Evolutionary conservation across 30 jellyfish, hydroid and myxozoan species (phyloP), one percentile per base, ranked within the genome.

Genomic region (Cassiopea xamachana): DNA sequence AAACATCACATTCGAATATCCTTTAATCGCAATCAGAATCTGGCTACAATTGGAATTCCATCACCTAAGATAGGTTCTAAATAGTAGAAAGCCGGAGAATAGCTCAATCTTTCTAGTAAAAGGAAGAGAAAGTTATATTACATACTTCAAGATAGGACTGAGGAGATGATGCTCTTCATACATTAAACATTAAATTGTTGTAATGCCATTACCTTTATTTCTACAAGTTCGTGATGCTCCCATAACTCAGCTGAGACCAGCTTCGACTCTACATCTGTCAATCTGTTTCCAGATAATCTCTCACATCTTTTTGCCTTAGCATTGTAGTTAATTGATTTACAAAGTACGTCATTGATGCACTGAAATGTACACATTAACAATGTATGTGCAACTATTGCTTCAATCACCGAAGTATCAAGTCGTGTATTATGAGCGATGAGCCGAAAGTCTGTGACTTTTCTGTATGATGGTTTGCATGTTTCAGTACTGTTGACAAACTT

Each of bases 251-350:
- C 7, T 55, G 64, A 6, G 0, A 55, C 64, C 7, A 55, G 64
- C 12, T 55, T 55, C 10, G 64, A 55, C 4, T 17, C 80, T 1
- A 51, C 80, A 15, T 14, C 80, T 71, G 80, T 19, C 46, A n/a
- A 1, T 78, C 75, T 49, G 71, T 46, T 49, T 17, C 5, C 46
- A 16, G 76, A 78, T 50, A 78, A 78, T 18, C 14, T 46, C 73
- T 78, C 87, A 16, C 87, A 78, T 43, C 19, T 78, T 1, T 78
- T 49, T 3, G 87, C 7, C 1, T 60, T 58, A 14, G 12, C 47
- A 48, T 78, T 78, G 76, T 48, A 78, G 39, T 78, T 78, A 2
- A 78, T 12, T 2, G 87, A 48, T 78, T 78, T 48, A 51, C 87
- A 78, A 1, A 27, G 60, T 2, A 51, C 7, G 12, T 55, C 64